Evolutionary conservation across 2,797 vertebrate species (phyloP), one percentile per base, ranked within the genome.

Genomic region (Nothura maculosa): DNA sequence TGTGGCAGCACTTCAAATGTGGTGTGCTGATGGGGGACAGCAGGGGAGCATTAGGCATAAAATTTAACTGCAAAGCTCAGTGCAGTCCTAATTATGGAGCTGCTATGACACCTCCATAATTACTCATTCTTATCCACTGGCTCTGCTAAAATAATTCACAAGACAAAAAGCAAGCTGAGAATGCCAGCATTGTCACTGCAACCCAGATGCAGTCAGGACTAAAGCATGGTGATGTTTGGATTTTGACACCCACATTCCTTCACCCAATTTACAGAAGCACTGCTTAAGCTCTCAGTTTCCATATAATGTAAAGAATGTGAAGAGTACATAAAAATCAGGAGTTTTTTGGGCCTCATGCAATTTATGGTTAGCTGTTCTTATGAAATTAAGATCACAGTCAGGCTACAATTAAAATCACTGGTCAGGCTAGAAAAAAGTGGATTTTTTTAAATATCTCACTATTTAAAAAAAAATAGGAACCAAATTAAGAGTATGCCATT

Each of bases 21-120:
- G 73, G 69, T 55, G 54, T 73, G 80, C 86, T 96, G 93, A 94
- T 90, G 91, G 88, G 73, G 92, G 95, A 97, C 92, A 96, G 95
- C 94, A 96, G 94, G 94, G 93, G 92, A 96, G 91, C 86, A 96
- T 96, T 96, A 95, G 62, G 91, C 85, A 32, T 97, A 95, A 96
- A 92, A 96, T 96, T 95, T 96, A 93, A 93, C 94, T 93, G 94
- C 92, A 95, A 95, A 95, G 92, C 94, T 96, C 94, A 93, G 88
- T 94, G 84, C 94, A 95, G 90, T 93, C 82, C 93, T 97, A 97
- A 97, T 97, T 97, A 93, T 92, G 91, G 91, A 93, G 89, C 91
- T 89, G 86, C 87, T 92, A 92, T 94, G 95, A 95, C 87, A 96
- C 94, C 94, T 95, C 93, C 95, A 90, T 97, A 97, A 97, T 97